Base-by-base conservation (phyloP, 2,797 vertebrate species). In the Pyrrhura leucotis region DNA sequence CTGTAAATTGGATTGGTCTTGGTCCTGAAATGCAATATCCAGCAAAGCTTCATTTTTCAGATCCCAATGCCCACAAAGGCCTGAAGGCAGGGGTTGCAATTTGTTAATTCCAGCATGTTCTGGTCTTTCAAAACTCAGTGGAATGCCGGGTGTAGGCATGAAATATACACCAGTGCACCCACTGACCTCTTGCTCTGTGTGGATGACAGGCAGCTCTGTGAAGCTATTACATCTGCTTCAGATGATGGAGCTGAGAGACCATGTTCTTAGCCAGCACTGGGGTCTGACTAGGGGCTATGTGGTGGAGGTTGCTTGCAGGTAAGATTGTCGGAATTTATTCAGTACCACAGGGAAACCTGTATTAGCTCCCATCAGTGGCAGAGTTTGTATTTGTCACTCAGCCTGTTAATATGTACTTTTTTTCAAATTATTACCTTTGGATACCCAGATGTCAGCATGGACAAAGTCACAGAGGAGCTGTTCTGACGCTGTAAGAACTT, bases 1-100 rank as follows among this genome's bases (percentile, higher is more conserved):
- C 54, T 71, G 31, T 77, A 88, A 95, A 75, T 53, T 79, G n/a
- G 19, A 79, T 74, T 74, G 9, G 31, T 73, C n/a, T 88, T 86
- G 37, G 61, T 79, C 48, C 53, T 77, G 45, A 90, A 89, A 71
- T n/a, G 14, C 20, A 85, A 71, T 58, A 72, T 10, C 47, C 71
- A 92, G 29, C 10, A 76, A 85, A 87, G 19, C 14, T 89, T 90
- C 12, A 12, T 80, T 95, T 90, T 96, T 80, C 61, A 80, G 39
- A 44, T 67, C 56, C 6, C 21, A 35, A 44, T 80, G 54, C 23
- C 56, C 51, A 21, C 48, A 82, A 82, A 82, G 51, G 31, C 40
- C 72, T 77, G 77, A 54, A 91, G 53, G 39, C 75, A 40, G 51
- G 19, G 12, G 45, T 20, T 80, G 48, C 76, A 83, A 65, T 77